Evolutionary conservation across 92 coral and sea anemone genomes (phyloP), one percentile per base, ranked within the genome.

Genomic region (Ricordea florida): DNA sequence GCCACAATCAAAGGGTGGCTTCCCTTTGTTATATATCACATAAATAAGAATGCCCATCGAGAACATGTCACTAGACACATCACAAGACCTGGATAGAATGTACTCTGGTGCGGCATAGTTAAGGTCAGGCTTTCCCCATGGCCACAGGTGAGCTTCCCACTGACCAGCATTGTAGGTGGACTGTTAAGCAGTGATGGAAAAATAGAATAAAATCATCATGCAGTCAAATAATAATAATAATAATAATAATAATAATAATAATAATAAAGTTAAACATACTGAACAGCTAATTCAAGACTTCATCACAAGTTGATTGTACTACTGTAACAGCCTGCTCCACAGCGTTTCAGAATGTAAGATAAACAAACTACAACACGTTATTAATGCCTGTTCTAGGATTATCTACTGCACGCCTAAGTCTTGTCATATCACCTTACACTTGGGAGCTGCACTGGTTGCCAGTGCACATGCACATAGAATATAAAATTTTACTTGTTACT

Each of bases 31-130:
- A 68, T 92, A 94, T 17, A 94, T 76, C 2, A 97, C 91, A 51
- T 92, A 88, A 46, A 94, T 94, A 18, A 94, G 89, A 49, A 90
- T 85, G 1, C 97, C 98, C 48, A 94, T 72, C 0, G 98, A 94
- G 79, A 84, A 94, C 92, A 94, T 85, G 64, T 94, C 98, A 68
- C 97, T 89, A 15, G 94, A 82, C 22, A 90, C 70, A 40, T 89
- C 91, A 84, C 98, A 91, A 15, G 97, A 79, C 50, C 97, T 85
- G 34, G 98, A 94, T 33, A 94, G 66, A 41, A 94, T 83, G 78
- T 82, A 90, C 82, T 94, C 98, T 51, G 98, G 98, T 30, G 98
- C 97, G 9, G 92, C 87, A 53, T 88, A 94, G 66, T 94, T 85
- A 7, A 94, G 94, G 35, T 89, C 89, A 1, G 98, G 98, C 63